Evolutionary conservation across 2,888 invertebrate genomes (phyloP), one percentile per base, ranked within the genome.

Genomic region (Plutella xylostella): DNA sequence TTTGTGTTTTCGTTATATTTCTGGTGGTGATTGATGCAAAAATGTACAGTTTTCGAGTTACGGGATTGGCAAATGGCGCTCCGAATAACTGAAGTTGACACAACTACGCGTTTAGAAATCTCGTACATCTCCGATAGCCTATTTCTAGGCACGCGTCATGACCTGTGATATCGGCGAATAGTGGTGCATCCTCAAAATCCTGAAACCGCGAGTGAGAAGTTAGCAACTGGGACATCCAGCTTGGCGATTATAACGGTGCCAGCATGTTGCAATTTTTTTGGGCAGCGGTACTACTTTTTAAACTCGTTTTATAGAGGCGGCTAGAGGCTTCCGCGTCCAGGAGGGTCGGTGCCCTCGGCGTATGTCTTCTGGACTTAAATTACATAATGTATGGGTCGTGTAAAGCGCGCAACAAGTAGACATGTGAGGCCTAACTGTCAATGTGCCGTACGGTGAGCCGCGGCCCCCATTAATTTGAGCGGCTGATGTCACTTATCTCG

Each of bases 261-360:
- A 83, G 80, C 84, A 83, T 84, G 83, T 84, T 82, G 84, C 82
- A 82, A 85, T 84, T 85, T 85, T 85, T 83, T 85, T 84, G 85
- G 84, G 73, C 74, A 82, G 83, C 80, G 84, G 82, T 80, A 79
- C 84, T 82, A 79, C 84, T 82, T 84, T 80, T 78, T 82, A 84
- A 84, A 84, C 84, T 82, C 80, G 84, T 85, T 85, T n/a, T 82
- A 75, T 80, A 80, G 80, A 79, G 66, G 71, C 79, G 75, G 74
- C 80, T 83, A 82, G 83, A 79, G 77, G 79, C 78, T 80, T 82
- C 80, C 78, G 82, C 77, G 77, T 78, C 83, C 83, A 79, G 75
- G 76, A 82, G 82, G 83, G 83, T 82, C 83, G 82, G 67, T 79
- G 83, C 77, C 83, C 82, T 66, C 83, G 72, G 65, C 66, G 66